These are phyloP conservation scores for Lasiommata megera DNA, from an alignment of 2,888 invertebrate genomes.

Conservation along the genomic window DNA sequence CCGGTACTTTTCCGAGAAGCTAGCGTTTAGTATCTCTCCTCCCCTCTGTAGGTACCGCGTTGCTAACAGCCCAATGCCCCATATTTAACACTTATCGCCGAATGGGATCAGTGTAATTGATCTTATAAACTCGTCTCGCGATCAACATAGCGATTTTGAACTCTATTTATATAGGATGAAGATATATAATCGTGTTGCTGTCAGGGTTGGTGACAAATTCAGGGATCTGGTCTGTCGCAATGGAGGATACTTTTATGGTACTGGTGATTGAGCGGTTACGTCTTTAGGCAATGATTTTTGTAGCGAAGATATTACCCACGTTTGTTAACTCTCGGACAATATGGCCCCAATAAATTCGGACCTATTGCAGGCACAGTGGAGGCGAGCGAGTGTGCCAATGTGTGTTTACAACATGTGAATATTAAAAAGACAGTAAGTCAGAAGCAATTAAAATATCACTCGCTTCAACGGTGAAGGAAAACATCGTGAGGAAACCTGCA, in stretches of 20 bases:
- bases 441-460: too few relatives aligned
- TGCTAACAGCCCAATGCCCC: slow-evolving; percentile 23
- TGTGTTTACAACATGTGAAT: too few relatives aligned
- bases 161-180: background rate
- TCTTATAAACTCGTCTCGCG: slow-evolving; percentile 26
- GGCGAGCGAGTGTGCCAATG: too few relatives aligned
- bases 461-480: too few relatives aligned
- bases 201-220: slow-evolving; percentile 15
- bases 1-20: background rate
- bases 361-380: too few relatives aligned
- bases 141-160: slow-evolving; percentile 3
- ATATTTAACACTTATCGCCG: slow-evolving; percentile 36
- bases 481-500: too few relatives aligned
- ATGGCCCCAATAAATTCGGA: too few relatives aligned
- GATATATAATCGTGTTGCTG: background rate
- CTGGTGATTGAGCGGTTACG: slow-evolving; percentile 8
- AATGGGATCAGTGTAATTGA: slow-evolving; percentile 36
- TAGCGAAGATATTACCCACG: too few relatives aligned
- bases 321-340: too few relatives aligned
- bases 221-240: slow-evolving; percentile 10
- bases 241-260: slow-evolving; percentile 21
- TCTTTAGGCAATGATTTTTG: too few relatives aligned
- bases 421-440: too few relatives aligned
- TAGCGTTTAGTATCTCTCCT: background rate
- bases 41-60: background rate